Evolutionary conservation across 2,797 vertebrate species (phyloP).

Genomic region (Australoheros facetus): DNA sequence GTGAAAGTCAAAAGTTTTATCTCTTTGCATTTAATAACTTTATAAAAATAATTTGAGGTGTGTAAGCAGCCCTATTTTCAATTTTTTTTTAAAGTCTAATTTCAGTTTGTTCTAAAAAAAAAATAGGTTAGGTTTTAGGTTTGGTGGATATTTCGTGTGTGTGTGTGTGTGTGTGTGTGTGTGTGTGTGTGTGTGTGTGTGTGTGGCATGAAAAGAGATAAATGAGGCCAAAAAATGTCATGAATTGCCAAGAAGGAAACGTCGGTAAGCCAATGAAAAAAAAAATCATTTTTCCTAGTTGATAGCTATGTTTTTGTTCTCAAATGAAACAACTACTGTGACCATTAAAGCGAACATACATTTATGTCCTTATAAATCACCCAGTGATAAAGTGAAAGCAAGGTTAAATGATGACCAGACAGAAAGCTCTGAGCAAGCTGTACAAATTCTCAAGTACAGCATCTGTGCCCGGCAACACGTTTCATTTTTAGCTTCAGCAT

Average conservation of each 20-base stretch:
- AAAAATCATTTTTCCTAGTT: neutral
- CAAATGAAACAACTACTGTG: neutral
- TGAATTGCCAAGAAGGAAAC: neutral
- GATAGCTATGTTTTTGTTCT: neutral
- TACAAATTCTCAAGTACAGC: slow-evolving; percentile 21
- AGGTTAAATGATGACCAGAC: slow-evolving; percentile 39
- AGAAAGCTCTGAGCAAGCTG: slow-evolving; percentile 30
- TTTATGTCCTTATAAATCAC: slow-evolving; percentile 2
- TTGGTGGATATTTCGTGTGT: neutral
- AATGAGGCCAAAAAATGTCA: neutral
- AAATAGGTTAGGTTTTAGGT: neutral
- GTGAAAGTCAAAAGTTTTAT: neutral
- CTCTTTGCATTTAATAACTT: neutral
- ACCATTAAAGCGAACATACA: neutral
- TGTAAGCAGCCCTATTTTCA: neutral
- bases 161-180: neutral
- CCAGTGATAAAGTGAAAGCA: slow-evolving; percentile 26
- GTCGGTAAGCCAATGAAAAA: neutral
- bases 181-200: neutral
- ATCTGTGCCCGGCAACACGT: slow-evolving; percentile 54
- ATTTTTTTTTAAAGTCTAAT: neutral
- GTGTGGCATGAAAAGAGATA: neutral
- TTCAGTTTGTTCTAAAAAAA: neutral
- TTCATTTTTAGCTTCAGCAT: slow-evolving; percentile 66
- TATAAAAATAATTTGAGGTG: neutral